These are phyloP conservation scores for Orius insidiosus DNA, from an alignment of 1,140 invertebrate species.

Conservation along the genomic window DNA sequence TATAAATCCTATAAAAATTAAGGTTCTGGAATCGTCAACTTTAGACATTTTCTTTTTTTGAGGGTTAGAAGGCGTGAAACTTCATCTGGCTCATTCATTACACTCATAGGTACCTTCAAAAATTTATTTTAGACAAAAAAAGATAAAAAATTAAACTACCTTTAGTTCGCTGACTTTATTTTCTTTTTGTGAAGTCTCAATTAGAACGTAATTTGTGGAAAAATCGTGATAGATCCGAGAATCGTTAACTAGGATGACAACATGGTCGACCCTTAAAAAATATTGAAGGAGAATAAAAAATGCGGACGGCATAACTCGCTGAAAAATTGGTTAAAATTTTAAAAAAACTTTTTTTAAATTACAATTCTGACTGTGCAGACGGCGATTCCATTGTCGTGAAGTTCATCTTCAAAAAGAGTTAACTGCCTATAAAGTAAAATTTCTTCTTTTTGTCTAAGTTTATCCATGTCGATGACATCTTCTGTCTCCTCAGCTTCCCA, in stretches of 20 bases:
- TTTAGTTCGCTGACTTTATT: constrained; percentile 42
- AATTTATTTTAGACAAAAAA: background rate
- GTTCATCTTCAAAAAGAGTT: constrained; percentile 91
- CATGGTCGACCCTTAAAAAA: constrained; percentile 86
- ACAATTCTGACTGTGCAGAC: constrained; percentile 86
- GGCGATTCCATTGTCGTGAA: constrained; percentile 94
- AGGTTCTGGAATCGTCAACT: constrained; percentile 23
- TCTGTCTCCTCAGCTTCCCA: constrained; percentile 31
- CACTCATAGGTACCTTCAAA: constrained; percentile 25
- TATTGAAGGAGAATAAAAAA: constrained; percentile 84
- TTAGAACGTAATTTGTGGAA: constrained; percentile 50
- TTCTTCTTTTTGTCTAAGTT: constrained; percentile 74
- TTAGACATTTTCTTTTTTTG: constrained; percentile 27
- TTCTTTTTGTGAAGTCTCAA: constrained; percentile 61
- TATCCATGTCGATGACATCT: constrained; percentile 67
- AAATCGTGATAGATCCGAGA: constrained; percentile 80
- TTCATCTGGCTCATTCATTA: constrained; percentile 35
- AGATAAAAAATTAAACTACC: constrained; percentile 23
- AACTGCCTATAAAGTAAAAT: constrained; percentile 92
- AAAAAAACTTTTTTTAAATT: constrained; percentile 30
- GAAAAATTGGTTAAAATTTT: constrained; percentile 17
- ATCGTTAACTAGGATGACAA: constrained; percentile 76
- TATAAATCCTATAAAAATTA: no score
- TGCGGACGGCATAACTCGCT: constrained; percentile 88
- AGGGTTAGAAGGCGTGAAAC: constrained; percentile 34